phyloP scores from a whole-genome alignment of 2,797 vertebrate species.

The Macrochelys suwanniensis region DNA sequence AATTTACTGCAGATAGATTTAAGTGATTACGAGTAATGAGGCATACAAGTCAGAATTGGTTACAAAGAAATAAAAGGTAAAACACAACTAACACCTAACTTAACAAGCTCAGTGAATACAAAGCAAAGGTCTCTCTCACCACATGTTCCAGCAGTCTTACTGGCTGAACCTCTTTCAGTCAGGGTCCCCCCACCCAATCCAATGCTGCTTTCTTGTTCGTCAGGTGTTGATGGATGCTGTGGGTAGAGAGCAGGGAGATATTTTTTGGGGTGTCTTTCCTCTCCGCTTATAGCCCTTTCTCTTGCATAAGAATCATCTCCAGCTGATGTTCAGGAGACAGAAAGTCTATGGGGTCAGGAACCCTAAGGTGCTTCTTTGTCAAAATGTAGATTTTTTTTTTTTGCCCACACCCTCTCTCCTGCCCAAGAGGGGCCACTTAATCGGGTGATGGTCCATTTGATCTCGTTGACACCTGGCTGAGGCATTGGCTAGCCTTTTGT shows the following conservation, averaged over 20 bases:
- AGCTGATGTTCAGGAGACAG: not conserved
- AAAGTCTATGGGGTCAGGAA: not conserved
- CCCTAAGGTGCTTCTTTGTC: not conserved
- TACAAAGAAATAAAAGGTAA: not conserved
- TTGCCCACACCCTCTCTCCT: not conserved
- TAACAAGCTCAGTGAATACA: not conserved
- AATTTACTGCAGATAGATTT: not conserved
- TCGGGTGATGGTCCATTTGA: not conserved
- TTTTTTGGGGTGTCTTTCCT: not conserved
- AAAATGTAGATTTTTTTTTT: not conserved
- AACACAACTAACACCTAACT: not conserved
- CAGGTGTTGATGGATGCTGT: not conserved
- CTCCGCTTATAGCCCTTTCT: not conserved
- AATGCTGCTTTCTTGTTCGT: not conserved
- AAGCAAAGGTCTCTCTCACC: not conserved
- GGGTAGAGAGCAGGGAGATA: no score
- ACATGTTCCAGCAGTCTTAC: not conserved
- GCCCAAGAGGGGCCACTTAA: not conserved
- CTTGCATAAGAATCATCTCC: not conserved
- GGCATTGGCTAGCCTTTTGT: not conserved
- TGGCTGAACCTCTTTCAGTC: not conserved
- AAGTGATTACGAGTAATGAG: not conserved
- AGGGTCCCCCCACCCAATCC: not conserved
- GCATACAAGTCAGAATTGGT: not conserved
- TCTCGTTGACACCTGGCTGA: not conserved